phyloP scores from a whole-genome alignment of 2,113 vertebrate species.

The Acanthisitta chloris region DNA sequence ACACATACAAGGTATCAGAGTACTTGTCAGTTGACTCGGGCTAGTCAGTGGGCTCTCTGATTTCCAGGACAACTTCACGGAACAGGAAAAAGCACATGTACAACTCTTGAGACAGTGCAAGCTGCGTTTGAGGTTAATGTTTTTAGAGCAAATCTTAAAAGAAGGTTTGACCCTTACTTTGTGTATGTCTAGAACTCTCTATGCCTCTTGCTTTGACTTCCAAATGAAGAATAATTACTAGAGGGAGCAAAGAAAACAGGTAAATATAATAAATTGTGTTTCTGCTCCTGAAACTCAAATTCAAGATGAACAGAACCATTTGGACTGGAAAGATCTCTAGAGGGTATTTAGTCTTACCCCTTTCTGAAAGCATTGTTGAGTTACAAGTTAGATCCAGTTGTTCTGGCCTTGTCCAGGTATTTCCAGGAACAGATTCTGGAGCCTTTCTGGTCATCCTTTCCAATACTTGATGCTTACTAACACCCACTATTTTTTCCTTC shows the following conservation, averaged over 20 bases:
- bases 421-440: background rate
- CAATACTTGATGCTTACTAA: background rate
- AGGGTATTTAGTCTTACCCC: background rate
- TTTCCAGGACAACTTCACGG: background rate
- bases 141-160: background rate
- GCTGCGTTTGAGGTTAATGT: background rate
- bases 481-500: background rate
- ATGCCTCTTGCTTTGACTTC: background rate
- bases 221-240: background rate
- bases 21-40: background rate
- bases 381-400: background rate
- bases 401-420: background rate
- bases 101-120: rapidly evolving
- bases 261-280: background rate
- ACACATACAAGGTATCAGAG: background rate
- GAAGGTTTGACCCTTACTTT: background rate
- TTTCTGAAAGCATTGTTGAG: background rate
- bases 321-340: background rate
- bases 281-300: background rate
- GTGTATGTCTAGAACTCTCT: background rate
- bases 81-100: background rate
- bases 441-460: background rate
- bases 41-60: background rate
- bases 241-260: background rate
- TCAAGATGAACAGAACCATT: background rate